Evolutionary conservation across 1,140 invertebrate genomes (phyloP).

Genomic region (Philopotamus ludificatus): DNA sequence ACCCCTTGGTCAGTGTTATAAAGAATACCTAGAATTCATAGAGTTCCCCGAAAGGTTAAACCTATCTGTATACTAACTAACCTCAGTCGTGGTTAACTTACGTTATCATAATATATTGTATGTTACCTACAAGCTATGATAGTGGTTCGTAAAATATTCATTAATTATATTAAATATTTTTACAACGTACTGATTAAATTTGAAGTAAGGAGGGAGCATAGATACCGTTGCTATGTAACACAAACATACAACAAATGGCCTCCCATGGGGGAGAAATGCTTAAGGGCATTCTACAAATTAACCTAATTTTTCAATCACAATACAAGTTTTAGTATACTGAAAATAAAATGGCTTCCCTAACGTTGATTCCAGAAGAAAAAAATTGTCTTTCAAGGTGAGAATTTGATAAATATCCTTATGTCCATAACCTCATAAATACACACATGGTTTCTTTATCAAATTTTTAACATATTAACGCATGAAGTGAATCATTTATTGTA

Average conservation of each 20-base stretch:
- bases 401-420: conserved; percentile 49
- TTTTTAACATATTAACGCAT: background rate
- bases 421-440: background rate
- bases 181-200: too few species aligned
- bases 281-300: background rate
- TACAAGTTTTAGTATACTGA: conserved; percentile 35
- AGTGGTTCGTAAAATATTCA: too few species aligned
- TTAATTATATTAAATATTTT: too few species aligned
- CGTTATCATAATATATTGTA: too few species aligned
- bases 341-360: conserved; percentile 50
- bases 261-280: background rate
- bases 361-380: conserved; percentile 52
- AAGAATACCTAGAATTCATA: too few species aligned
- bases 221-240: conserved; percentile 30
- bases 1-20: too few species aligned
- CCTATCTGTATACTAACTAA: too few species aligned
- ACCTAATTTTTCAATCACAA: background rate
- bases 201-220: too few species aligned
- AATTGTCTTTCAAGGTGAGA: conserved; percentile 52
- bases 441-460: background rate
- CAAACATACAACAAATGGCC: conserved; percentile 14
- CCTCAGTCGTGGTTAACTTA: too few species aligned
- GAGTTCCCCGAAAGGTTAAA: too few species aligned
- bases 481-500: conserved; percentile 33
- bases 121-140: too few species aligned